Conservation (phyloP, 2,797 vertebrate genomes). For the Spea hammondii region DNA sequence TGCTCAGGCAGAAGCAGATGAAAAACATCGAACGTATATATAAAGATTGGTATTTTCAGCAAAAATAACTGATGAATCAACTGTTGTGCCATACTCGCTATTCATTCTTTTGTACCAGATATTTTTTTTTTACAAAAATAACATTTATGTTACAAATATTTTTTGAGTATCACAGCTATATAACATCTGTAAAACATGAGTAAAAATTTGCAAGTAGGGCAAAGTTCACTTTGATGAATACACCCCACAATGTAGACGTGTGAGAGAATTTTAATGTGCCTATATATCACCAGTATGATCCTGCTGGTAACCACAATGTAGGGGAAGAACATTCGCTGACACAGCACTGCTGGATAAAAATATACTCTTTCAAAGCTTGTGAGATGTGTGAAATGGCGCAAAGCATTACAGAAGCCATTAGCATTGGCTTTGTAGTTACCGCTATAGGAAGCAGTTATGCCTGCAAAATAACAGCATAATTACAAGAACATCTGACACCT, state of each 20-base stretch:
- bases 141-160: background rate
- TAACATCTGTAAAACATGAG: background rate
- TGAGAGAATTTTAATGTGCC: background rate
- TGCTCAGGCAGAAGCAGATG: too few relatives aligned
- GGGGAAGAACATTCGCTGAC: background rate
- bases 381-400: background rate
- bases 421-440: background rate
- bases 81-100: too few relatives aligned
- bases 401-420: background rate
- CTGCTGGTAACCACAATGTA: background rate
- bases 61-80: too few relatives aligned
- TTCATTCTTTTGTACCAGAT: too few relatives aligned
- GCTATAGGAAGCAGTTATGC: background rate
- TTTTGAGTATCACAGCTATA: background rate
- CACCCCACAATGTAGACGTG: background rate
- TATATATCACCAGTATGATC: background rate
- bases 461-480: background rate
- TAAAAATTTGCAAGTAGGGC: background rate
- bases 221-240: background rate
- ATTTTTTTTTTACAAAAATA: too few relatives aligned
- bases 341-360: conserved; percentile 1
- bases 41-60: too few relatives aligned
- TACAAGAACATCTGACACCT: background rate
- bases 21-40: too few relatives aligned
- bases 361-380: background rate